These are phyloP conservation scores for Drosophila pegasa DNA, from an alignment of 2,888 invertebrate genomes.

Conservation along the genomic window DNA sequence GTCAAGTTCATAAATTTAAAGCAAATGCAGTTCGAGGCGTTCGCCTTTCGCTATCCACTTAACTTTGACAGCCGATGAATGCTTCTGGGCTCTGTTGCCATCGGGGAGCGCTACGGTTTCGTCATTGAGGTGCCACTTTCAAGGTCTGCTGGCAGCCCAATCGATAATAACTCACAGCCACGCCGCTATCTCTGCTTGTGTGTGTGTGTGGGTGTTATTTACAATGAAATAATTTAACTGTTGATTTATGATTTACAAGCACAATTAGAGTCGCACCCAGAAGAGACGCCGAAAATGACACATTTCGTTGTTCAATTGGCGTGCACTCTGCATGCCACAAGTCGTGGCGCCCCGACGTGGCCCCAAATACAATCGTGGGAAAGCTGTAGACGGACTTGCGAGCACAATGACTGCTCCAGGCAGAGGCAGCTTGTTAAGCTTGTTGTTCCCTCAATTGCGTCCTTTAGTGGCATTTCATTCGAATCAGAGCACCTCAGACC, in stretches of 20 bases:
- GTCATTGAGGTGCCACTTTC: slow-evolving; percentile 50
- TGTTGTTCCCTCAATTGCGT: slow-evolving; percentile 76
- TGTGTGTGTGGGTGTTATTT: slow-evolving; percentile 28
- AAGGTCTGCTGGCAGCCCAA: slow-evolving; percentile 42
- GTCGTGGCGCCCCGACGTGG: not conserved
- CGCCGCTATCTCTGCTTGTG: not conserved
- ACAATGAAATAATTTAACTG: slow-evolving; percentile 55
- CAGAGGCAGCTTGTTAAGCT: slow-evolving; percentile 71
- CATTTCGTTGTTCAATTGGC: slow-evolving; percentile 55
- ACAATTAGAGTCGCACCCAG: slow-evolving; percentile 51
- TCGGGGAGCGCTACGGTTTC: slow-evolving; percentile 11
- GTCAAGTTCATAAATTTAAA: slow-evolving; percentile 78
- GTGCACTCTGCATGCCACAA: slow-evolving; percentile 33
- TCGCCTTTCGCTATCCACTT: slow-evolving; percentile 22
- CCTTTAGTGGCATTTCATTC: slow-evolving; percentile 62
- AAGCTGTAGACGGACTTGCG: slow-evolving; percentile 14
- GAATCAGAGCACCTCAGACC: slow-evolving; percentile 31
- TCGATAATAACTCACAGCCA: slow-evolving; percentile 47
- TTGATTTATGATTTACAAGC: slow-evolving; percentile 69
- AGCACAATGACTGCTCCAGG: slow-evolving; percentile 42
- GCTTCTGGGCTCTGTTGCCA: slow-evolving; percentile 34
- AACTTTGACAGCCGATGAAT: slow-evolving; percentile 57
- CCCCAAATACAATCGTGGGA: slow-evolving; percentile 33
- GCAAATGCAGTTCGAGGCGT: slow-evolving; percentile 27
- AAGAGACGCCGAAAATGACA: slow-evolving; percentile 53